Base-by-base conservation (phyloP, 2,797 vertebrate species). In the Trichosurus vulpecula region DNA sequence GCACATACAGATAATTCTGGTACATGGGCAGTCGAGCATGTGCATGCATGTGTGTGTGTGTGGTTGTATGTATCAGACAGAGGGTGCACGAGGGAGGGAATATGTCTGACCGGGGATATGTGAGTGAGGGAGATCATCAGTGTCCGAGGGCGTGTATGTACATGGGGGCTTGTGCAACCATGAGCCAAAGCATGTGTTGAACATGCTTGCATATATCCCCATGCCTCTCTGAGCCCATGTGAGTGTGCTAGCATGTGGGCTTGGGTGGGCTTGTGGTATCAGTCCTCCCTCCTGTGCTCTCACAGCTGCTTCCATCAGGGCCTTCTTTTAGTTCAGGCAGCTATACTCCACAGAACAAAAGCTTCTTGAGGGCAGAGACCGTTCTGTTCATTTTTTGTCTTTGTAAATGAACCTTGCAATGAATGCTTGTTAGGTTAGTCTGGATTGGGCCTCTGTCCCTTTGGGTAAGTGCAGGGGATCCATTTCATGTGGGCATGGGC, bases 141-240 rank as follows among this genome's bases (percentile, higher is more conserved):
- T 16, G 1, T 16, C 5, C 2, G 0, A 0, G 41, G 22, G 22
- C 8, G 1, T 27, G 66, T 1, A 12, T 27, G 74, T 47, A 0
- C 66, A 41, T 25, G 41, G n/a, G 16, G 16, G 31, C 19, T 3
- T 87, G 74, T 12, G 41, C 41, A 51, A 29, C 2, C 0, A 51
- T 6, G 22, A 87, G 25, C 41, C 41, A 47, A 25, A 3, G 0
- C 66, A 22, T 10, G 35, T 41, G 6, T 13, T 1, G 6, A 81
- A 81, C 16, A 19, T 6, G 16, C 16, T n/a, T 74, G 35, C 35
- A 9, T 0, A 25, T n/a, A 25, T 41, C 8, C 35, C 0, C 3
- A 4, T 47, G n/a, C 41, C 2, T 81, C n/a, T 87, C 41, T 22
- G 66, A 81, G 8, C 66, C 66, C 2, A 3, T 25, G 16, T 29